These are phyloP conservation scores for Pica pica DNA, from an alignment of 2,113 vertebrate species.

Conservation along the genomic window DNA sequence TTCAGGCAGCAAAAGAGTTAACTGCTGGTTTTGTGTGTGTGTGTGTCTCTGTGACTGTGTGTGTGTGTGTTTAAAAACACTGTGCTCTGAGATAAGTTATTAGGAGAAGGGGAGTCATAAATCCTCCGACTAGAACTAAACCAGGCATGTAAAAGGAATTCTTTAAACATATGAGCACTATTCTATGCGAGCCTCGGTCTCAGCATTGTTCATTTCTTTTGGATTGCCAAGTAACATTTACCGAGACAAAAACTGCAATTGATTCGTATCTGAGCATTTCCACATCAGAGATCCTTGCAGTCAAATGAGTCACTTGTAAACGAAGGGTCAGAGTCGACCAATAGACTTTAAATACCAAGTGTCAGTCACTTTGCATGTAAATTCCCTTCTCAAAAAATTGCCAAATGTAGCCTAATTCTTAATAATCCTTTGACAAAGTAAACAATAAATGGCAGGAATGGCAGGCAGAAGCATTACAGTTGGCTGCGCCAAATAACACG, in stretches of 20 bases:
- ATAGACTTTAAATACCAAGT: constrained; percentile 52
- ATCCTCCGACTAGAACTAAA: constrained; percentile 49
- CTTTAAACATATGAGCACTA: constrained; percentile 48
- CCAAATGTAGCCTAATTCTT: constrained; percentile 45
- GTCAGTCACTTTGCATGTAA: constrained; percentile 51
- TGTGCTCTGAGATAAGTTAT: constrained; percentile 47
- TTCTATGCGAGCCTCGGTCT: constrained; percentile 4
- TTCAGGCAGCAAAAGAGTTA: constrained; percentile 57
- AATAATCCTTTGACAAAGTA: constrained; percentile 58
- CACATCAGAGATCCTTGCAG: constrained; percentile 59
- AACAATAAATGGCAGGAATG: constrained; percentile 55
- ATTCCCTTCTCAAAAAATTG: constrained; percentile 6
- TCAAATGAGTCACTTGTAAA: constrained; percentile 59
- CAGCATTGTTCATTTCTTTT: constrained; percentile 18
- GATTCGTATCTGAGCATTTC: constrained; percentile 54
- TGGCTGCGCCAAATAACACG: constrained; percentile 48
- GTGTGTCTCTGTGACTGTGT: neutral
- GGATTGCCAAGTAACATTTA: constrained; percentile 55
- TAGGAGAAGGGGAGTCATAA: constrained; percentile 53
- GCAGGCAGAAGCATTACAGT: constrained; percentile 47
- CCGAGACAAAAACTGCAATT: constrained; percentile 55
- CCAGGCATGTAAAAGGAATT: constrained; percentile 49
- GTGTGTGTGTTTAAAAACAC: constrained; percentile 3
- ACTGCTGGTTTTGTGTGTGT: neutral
- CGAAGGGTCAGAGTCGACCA: constrained; percentile 39